A percentile compares a stretch with the other conserved stretches of the same genome.
phyloP scores from a whole-genome alignment of 2,113 vertebrate genomes.

The Entosphenus tridentatus region DNA sequence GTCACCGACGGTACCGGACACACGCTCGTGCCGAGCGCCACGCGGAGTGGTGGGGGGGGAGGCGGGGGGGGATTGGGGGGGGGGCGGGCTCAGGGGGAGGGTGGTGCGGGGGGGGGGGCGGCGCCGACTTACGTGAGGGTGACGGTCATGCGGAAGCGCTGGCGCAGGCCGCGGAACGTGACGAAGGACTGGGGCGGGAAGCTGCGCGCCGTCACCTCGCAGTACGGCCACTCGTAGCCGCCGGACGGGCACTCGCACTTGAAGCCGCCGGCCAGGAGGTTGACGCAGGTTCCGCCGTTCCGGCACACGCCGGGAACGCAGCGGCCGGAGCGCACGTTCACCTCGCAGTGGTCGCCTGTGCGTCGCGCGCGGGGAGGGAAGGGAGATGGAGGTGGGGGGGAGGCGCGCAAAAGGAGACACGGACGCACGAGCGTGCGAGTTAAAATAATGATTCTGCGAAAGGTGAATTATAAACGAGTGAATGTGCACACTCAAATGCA shows the following conservation, averaged over 20 bases:
- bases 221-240: slow-evolving; percentile 63
- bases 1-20: too few species aligned
- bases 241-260: slow-evolving; percentile 56
- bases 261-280: slow-evolving; percentile 74
- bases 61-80: not conserved
- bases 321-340: slow-evolving; percentile 51
- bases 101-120: slow-evolving; percentile 7
- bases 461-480: too few species aligned
- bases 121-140: slow-evolving; percentile 47
- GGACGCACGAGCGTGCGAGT: too few species aligned
- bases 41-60: not conserved
- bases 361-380: not conserved
- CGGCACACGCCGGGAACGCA: slow-evolving; percentile 48
- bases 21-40: too few species aligned
- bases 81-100: not conserved
- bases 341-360: slow-evolving; percentile 50
- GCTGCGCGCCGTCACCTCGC: slow-evolving; percentile 61
- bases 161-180: slow-evolving; percentile 69
- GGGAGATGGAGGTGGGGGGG: not conserved
- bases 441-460: too few species aligned
- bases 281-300: slow-evolving; percentile 62
- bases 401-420: too few species aligned
- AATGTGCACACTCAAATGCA: too few species aligned
- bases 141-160: slow-evolving; percentile 81
- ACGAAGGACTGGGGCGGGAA: slow-evolving; percentile 59